These are phyloP conservation scores for Zootermopsis nevadensis DNA, from an alignment of 2,888 invertebrate genomes.

Conservation along the genomic window DNA sequence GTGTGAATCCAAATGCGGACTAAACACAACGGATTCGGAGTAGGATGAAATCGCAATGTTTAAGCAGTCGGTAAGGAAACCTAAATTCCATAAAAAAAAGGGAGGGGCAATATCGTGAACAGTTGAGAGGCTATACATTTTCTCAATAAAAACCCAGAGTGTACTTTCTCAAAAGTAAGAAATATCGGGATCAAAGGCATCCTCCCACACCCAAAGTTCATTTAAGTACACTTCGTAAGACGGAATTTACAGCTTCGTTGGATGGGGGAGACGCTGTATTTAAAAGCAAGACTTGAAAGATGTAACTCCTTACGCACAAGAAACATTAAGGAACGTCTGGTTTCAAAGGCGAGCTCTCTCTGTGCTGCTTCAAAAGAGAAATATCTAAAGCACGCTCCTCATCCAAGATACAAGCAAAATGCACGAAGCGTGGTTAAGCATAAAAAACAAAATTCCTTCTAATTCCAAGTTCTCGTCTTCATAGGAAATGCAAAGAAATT, in stretches of 20 bases:
- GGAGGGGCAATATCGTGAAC: too few species aligned
- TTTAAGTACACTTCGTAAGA: background rate
- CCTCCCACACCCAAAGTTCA: background rate
- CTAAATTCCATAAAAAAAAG: too few species aligned
- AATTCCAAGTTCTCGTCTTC: background rate
- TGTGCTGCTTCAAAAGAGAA: background rate
- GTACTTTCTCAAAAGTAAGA: background rate
- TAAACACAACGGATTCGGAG: too few species aligned
- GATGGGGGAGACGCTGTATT: background rate
- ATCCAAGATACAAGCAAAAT: background rate
- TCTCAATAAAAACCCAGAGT: background rate
- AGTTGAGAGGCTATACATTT: too few species aligned
- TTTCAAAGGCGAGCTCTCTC: background rate
- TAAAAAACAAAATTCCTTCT: background rate
- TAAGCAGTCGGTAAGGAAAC: too few species aligned
- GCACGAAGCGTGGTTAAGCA: background rate
- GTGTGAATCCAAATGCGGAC: too few species aligned
- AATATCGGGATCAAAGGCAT: background rate
- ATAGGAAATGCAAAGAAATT: background rate
- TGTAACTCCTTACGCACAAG: background rate
- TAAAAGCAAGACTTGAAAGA: background rate
- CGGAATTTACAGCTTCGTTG: background rate
- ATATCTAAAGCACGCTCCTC: background rate
- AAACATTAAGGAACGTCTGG: background rate
- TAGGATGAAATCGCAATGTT: too few species aligned